Evolutionary conservation across 2,113 vertebrate species (phyloP).

Genomic region (Chloebia gouldiae): DNA sequence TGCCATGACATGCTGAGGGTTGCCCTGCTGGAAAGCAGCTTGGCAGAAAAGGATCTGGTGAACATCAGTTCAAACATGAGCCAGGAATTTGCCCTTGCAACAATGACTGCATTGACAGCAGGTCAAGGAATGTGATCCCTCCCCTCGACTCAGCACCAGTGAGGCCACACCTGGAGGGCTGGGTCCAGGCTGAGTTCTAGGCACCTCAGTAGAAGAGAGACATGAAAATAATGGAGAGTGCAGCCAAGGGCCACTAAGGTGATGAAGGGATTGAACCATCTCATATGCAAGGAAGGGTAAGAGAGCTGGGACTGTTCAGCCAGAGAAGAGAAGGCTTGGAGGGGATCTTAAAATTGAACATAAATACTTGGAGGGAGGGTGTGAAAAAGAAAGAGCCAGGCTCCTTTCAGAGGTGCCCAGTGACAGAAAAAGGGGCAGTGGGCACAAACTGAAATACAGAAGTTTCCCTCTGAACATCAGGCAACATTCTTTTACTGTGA

Average conservation of each 20-base stretch:
- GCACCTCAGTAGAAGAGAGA: background rate
- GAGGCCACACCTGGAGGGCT: background rate
- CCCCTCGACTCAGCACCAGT: background rate
- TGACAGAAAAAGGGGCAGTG: background rate
- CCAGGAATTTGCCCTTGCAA: background rate
- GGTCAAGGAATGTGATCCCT: background rate
- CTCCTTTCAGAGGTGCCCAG: background rate
- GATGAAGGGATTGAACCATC: background rate
- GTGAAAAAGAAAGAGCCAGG: background rate
- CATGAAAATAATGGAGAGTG: background rate
- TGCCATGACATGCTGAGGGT: background rate
- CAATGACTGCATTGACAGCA: background rate
- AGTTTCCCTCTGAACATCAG: background rate
- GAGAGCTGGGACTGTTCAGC: background rate
- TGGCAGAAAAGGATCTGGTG: background rate
- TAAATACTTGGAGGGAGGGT: background rate
- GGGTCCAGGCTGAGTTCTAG: background rate
- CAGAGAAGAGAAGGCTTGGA: background rate
- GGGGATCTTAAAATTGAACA: background rate
- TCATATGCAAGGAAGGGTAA: background rate
- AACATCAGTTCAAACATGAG: background rate
- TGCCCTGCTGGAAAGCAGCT: background rate
- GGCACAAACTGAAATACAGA: background rate
- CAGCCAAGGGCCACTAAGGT: background rate
- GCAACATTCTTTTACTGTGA: background rate